Evolutionary conservation across 2,113 vertebrate species (phyloP).

Genomic region (Excalfactoria chinensis): DNA sequence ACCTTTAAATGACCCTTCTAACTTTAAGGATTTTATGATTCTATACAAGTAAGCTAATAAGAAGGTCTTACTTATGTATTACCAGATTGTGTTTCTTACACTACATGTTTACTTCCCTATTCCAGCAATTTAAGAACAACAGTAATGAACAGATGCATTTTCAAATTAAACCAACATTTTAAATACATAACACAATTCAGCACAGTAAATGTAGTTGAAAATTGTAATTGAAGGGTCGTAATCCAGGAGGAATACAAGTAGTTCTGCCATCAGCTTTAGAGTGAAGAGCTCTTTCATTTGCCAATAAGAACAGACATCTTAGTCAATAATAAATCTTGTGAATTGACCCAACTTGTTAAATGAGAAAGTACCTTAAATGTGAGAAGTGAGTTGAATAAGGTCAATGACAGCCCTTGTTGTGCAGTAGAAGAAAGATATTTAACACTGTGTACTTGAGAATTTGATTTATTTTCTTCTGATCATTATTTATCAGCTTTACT

Average conservation of each 20-base stretch:
- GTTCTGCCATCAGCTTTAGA: not conserved
- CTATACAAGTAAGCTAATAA: not conserved
- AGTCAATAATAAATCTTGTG: constrained; percentile 59
- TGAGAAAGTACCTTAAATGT: constrained; percentile 22
- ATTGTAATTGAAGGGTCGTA: not conserved
- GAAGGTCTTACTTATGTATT: not conserved
- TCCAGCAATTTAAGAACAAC: not conserved
- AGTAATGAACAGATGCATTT: not conserved
- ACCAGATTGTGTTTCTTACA: not conserved
- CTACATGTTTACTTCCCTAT: not conserved
- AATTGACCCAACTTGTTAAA: not conserved
- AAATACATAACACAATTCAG: not conserved
- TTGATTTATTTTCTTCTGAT: not conserved
- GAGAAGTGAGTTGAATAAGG: constrained; percentile 19
- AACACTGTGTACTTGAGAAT: not conserved
- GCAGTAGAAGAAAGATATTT: not conserved
- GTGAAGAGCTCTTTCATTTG: not conserved
- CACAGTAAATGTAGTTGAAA: not conserved
- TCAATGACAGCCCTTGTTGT: constrained; percentile 24
- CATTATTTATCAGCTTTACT: not conserved
- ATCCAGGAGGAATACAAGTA: not conserved
- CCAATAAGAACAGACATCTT: not conserved
- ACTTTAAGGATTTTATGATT: too few relatives aligned
- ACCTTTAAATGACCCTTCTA: too few relatives aligned
- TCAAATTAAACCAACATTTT: not conserved